These are phyloP conservation scores for Caenorhabditis sp. DNA, from an alignment of 2,888 invertebrate species.

Conservation along the genomic window DNA sequence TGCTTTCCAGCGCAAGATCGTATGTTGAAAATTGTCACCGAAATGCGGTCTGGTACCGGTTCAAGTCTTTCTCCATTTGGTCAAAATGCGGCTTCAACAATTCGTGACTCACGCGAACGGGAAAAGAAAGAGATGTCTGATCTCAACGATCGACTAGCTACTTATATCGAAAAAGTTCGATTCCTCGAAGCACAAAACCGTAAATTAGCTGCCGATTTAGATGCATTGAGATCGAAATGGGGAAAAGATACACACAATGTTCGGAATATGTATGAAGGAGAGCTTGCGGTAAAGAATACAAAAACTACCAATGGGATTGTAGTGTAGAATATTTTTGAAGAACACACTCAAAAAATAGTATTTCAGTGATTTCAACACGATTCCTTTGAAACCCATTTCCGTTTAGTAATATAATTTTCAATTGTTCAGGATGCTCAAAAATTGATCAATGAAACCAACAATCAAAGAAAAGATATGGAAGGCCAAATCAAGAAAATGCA, in stretches of 20 bases:
- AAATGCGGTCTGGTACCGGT: conserved; percentile 50
- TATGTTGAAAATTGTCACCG: conserved; percentile 70
- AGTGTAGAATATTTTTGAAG: no score
- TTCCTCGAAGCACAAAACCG: conserved; percentile 72
- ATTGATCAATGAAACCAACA: conserved; percentile 61
- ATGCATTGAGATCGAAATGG: conserved; percentile 66
- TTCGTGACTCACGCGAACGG: conserved; percentile 72
- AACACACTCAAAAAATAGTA: no score
- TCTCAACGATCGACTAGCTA: conserved; percentile 75
- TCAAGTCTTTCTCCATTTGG: conserved; percentile 53
- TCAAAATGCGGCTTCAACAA: conserved; percentile 72
- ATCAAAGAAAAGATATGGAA: conserved; percentile 54
- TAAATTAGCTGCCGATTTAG: conserved; percentile 70
- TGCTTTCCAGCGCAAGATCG: conserved; percentile 52
- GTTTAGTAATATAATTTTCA: conserved; percentile 4
- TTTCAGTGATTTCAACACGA: no score
- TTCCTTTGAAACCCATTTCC: not conserved
- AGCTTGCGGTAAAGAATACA: conserved; percentile 36
- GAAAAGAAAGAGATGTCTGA: conserved; percentile 75
- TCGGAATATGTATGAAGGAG: conserved; percentile 61
- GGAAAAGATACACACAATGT: conserved; percentile 70
- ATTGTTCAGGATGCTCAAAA: conserved; percentile 62
- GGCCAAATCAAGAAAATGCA: conserved; percentile 58
- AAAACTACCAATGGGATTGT: no score
- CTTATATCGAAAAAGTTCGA: conserved; percentile 74